Base-by-base conservation (phyloP, 2,888 invertebrate species). In the Drosophila neotestacea region DNA sequence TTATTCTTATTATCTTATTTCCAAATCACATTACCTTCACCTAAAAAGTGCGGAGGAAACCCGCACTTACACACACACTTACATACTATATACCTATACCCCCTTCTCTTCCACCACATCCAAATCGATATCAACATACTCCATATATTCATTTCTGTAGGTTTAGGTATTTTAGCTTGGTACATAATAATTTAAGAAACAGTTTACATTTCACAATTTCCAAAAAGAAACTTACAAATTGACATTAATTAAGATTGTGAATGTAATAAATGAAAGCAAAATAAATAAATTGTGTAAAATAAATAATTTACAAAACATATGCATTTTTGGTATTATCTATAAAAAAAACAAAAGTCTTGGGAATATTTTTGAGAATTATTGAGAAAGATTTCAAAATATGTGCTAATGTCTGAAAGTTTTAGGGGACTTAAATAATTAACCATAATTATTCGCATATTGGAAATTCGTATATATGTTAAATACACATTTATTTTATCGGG, bases 111-210 rank as follows among this genome's bases (percentile, higher is more conserved):
- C 6, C 11, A n/a, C n/a, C 63, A 13, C 22, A 60, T 36, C n/a
- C 74, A 65, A 38, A 52, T 62, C 58, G 34, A 69, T 64, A 60
- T 46, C 56, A 34, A 66, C 58, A 10, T 63, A 54, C 34, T 63
- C 62, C 68, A 81, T 77, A 68, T 82, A 67, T 70, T 73, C 84
- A 88, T 88, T 88, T 84, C 67, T 81, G 68, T 85, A 85, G 84
- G 84, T 85, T 81, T 85, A 85, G 88, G 84, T 85, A 83, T 85
- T 74, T 56, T 84, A 84, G 88, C 68, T 74, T 59, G 86, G 81
- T 84, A 88, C 78, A 68, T 69, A 56, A 72, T 88, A 83, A 70
- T 73, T 84, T 88, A 84, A 79, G 70, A 52, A 10, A 41, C 47
- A 60, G 34, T 36, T 56, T 44, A 46, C 36, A 46, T 27, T 56